phyloP scores from a whole-genome alignment of 2,113 vertebrate genomes.

The Chiloscyllium plagiosum region DNA sequence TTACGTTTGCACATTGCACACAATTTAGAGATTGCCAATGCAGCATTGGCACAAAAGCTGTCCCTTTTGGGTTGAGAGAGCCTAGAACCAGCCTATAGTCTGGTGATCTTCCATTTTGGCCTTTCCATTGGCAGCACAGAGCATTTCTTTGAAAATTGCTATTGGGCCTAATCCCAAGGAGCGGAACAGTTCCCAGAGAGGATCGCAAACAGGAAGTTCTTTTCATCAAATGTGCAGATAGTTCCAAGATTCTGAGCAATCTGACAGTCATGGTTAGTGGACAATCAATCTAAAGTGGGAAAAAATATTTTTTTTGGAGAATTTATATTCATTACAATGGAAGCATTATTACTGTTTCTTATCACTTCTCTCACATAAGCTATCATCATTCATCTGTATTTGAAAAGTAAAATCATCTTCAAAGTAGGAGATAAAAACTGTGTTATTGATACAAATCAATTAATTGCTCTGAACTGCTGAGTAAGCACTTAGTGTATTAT shows the following conservation, averaged over 20 bases:
- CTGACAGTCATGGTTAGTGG: slow-evolving; percentile 1
- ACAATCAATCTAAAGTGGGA: slow-evolving; percentile 5
- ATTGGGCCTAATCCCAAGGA: neutral
- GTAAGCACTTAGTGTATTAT: neutral
- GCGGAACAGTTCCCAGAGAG: neutral
- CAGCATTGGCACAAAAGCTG: neutral
- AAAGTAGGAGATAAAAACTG: neutral
- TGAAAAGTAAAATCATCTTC: neutral
- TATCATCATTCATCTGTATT: neutral
- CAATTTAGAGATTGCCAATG: neutral
- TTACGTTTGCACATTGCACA: slow-evolving; percentile 41
- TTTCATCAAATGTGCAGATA: neutral
- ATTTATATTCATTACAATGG: neutral
- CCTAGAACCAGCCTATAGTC: neutral
- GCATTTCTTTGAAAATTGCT: neutral
- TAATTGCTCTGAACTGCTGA: neutral
- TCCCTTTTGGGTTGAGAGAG: neutral
- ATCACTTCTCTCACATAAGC: neutral
- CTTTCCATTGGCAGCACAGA: neutral
- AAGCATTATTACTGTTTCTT: neutral
- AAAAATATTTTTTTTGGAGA: neutral
- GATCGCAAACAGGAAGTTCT: slow-evolving; percentile 7
- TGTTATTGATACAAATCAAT: neutral
- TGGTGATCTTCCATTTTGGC: neutral
- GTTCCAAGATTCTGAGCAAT: neutral